Conservation (phyloP, 2,797 vertebrate genomes). For the Dendrocincla fuliginosa region DNA sequence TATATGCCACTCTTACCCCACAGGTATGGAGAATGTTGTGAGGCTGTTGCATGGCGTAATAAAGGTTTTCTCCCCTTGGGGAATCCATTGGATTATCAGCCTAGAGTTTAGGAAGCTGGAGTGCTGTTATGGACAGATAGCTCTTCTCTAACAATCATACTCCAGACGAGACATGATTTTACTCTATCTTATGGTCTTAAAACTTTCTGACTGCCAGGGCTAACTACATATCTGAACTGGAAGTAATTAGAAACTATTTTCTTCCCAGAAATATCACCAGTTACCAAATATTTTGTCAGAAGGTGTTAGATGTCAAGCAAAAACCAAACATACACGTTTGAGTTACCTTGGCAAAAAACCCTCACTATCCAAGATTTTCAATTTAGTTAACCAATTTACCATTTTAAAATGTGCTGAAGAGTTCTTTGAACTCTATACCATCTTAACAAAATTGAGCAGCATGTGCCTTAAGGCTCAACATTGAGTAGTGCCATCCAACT, state of each 20-base stretch:
- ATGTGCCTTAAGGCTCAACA: neutral
- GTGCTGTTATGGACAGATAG: neutral
- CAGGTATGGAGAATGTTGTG: neutral
- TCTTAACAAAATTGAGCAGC: neutral
- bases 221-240: neutral
- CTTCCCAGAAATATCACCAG: neutral
- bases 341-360: neutral
- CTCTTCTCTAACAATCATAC: neutral
- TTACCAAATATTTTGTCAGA: neutral
- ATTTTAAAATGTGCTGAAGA: neutral
- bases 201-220: neutral
- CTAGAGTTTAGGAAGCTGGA: neutral
- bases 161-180: neutral
- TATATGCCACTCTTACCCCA: neutral
- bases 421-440: slow-evolving; percentile 3
- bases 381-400: neutral
- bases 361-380: neutral
- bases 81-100: neutral
- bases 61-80: neutral
- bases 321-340: neutral
- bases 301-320: neutral
- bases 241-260: neutral
- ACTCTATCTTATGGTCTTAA: neutral
- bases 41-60: neutral
- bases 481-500: neutral